Evolutionary conservation across 2,797 vertebrate species (phyloP), one percentile per base, ranked within the genome.

Genomic region (Nyctibius grandis): DNA sequence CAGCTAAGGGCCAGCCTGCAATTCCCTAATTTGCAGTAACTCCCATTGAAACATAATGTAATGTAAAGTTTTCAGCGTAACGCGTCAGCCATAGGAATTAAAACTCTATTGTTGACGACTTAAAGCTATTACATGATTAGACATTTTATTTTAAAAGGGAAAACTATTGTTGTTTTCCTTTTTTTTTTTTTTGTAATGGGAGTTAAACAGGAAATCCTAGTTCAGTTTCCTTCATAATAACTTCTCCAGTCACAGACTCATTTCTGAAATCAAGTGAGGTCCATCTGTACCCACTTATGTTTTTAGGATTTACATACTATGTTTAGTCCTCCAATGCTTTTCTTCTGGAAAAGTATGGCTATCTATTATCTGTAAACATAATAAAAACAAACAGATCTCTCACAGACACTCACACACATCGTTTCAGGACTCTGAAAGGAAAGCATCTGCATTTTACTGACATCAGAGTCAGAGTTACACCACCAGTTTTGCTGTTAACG

Each of bases 391-490:
- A 64, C 51, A 94, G 38, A 81, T 61, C 44, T 72, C 69, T 87
- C 31, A 12, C 60, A 85, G 51, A 74, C 84, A 79, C 54, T 73
- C 56, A 80, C 44, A 70, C 28, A 93, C 91, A 96, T 67, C 87
- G 77, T 95, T 91, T 90, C 80, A 84, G 78, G 65, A 74, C 64
- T 95, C 93, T 84, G 68, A 96, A 95, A 96, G 90, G 88, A 96
- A 97, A 96, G 89, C 65, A 96, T 95, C 79, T 96, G 53, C 47
- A 69, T 84, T 86, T 93, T 61, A 69, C 56, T 91, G 85, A 59
- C 65, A 76, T 84, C 42, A 50, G 34, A 78, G 38, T 25, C 45
- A 92, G 91, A 86, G 73, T 88, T 60, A 79, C 73, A 89, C 81
- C 85, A 85, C 87, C 76, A 88, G 82, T 91, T 96, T 96, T 94